Percentiles rank a stretch among this genome's conserved stretches.
Conservation (phyloP, 2,797 vertebrate species). For the Rhinella marina region DNA sequence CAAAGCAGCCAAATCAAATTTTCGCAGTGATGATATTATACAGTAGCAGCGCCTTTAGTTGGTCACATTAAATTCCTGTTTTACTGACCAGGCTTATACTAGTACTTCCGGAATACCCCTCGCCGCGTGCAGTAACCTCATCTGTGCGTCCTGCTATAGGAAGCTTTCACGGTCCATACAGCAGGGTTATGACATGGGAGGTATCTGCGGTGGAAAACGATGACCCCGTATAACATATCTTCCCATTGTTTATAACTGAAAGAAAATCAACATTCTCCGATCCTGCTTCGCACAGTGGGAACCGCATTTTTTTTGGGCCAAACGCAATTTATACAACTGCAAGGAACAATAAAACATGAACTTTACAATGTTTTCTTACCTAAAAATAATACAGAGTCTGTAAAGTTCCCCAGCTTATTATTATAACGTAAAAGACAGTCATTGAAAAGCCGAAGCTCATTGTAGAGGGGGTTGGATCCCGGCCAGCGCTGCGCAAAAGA, state of each 20-base stretch:
- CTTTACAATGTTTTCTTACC: conserved; percentile 82
- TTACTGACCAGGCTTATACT: conserved; percentile 75
- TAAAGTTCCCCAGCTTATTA: conserved; percentile 82
- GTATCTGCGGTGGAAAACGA: conserved; percentile 81
- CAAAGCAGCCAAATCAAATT: too few species aligned
- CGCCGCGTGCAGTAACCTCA: conserved; percentile 77
- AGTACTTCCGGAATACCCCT: conserved; percentile 77
- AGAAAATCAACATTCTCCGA: conserved; percentile 84
- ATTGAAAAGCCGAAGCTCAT: conserved; percentile 76
- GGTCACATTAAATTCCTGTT: conserved; percentile 69
- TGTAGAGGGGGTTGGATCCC: conserved; percentile 71
- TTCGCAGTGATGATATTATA: conserved; percentile 66
- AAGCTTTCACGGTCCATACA: conserved; percentile 81
- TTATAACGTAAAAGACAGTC: conserved; percentile 79
- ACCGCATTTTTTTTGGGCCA: conserved; percentile 83
- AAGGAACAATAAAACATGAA: conserved; percentile 84
- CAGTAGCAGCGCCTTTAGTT: conserved; percentile 70
- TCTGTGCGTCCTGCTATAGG: conserved; percentile 72
- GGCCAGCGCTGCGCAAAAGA: conserved; percentile 69
- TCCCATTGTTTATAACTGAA: conserved; percentile 83
- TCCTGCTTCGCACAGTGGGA: conserved; percentile 84
- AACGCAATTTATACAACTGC: conserved; percentile 84
- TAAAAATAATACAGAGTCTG: conserved; percentile 84
- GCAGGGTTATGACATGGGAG: conserved; percentile 82
- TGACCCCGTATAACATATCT: conserved; percentile 81